A percentile compares a stretch with the other conserved stretches of the same genome.
Evolutionary conservation across 2,797 vertebrate species (phyloP).

Genomic region (Sebastes wilsoni): DNA sequence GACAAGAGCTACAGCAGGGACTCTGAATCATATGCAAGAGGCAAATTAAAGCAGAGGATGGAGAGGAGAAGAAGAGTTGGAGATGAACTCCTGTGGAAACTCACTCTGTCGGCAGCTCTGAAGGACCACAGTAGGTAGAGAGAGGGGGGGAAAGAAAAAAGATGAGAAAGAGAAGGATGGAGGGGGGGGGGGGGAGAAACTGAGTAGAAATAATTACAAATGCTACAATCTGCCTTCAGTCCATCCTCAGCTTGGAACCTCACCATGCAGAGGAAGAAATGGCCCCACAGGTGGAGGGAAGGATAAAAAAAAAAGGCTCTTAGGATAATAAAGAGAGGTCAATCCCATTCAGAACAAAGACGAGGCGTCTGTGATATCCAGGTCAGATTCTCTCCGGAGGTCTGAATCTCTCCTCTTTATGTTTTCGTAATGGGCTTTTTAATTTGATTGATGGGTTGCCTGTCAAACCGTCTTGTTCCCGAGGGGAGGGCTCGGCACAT

Average conservation of each 20-base stretch:
- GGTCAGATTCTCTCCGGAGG: constrained; percentile 65
- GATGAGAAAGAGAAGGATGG: neutral
- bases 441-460: constrained; percentile 75
- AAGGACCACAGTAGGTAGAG: neutral
- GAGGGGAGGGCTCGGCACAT: constrained; percentile 18
- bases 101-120: neutral
- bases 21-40: constrained; percentile 50
- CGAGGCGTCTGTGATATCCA: constrained; percentile 59
- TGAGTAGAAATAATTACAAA: constrained; percentile 24
- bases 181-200: neutral
- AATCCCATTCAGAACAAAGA: constrained; percentile 58
- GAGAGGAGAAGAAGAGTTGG: constrained; percentile 4
- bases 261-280: constrained; percentile 4
- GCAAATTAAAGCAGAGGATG: constrained; percentile 42
- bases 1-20: constrained; percentile 52
- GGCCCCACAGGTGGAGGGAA: constrained; percentile 12
- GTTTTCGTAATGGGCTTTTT: constrained; percentile 72
- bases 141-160: neutral
- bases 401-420: constrained; percentile 60
- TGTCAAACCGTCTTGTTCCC: constrained; percentile 67
- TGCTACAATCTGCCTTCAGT: neutral
- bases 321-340: constrained; percentile 56
- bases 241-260: constrained; percentile 13
- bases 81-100: constrained; percentile 4
- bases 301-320: constrained; percentile 5